Evolutionary conservation across 2,888 invertebrate species (phyloP).

Genomic region (Anaspis maculata): DNA sequence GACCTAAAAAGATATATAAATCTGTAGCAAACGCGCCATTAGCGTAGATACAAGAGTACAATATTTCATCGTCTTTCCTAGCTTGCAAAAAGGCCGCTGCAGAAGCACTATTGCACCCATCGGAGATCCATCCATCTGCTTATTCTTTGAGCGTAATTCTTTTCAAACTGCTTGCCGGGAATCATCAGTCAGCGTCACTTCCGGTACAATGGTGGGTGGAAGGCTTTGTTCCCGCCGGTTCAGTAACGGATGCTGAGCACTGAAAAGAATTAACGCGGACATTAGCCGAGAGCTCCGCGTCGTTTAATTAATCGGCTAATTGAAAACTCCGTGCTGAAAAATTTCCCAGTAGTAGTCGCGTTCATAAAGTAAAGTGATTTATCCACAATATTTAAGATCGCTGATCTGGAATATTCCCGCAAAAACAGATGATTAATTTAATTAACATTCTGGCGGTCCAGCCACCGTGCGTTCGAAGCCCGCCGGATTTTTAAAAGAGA

Average conservation of each 20-base stretch:
- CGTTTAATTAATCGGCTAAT: constrained; percentile 40
- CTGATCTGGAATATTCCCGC: constrained; percentile 17
- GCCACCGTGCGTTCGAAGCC: no score
- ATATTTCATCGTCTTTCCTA: constrained; percentile 34
- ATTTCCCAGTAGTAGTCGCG: constrained; percentile 19
- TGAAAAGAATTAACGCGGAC: constrained; percentile 36
- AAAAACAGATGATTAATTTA: constrained; percentile 26
- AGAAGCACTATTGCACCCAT: constrained; percentile 32
- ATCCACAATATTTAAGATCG: constrained; percentile 19
- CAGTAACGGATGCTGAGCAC: constrained; percentile 24
- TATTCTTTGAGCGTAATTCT: constrained; percentile 39
- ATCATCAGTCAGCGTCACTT: constrained; percentile 44
- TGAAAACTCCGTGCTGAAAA: constrained; percentile 35
- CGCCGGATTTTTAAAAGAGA: no score
- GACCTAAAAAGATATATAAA: constrained; percentile 18
- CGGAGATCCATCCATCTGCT: constrained; percentile 39
- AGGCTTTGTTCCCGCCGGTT: constrained; percentile 35
- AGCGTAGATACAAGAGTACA: constrained; percentile 32
- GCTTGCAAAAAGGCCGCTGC: constrained; percentile 25
- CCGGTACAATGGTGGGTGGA: constrained; percentile 38
- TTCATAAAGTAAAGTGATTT: constrained; percentile 23
- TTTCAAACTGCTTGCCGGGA: constrained; percentile 35
- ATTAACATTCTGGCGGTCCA: constrained; percentile 20
- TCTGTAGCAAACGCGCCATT: constrained; percentile 33
- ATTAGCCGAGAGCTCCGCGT: constrained; percentile 29